Conservation (phyloP, 1,140 invertebrate genomes). For the Ceratina calcarata region DNA sequence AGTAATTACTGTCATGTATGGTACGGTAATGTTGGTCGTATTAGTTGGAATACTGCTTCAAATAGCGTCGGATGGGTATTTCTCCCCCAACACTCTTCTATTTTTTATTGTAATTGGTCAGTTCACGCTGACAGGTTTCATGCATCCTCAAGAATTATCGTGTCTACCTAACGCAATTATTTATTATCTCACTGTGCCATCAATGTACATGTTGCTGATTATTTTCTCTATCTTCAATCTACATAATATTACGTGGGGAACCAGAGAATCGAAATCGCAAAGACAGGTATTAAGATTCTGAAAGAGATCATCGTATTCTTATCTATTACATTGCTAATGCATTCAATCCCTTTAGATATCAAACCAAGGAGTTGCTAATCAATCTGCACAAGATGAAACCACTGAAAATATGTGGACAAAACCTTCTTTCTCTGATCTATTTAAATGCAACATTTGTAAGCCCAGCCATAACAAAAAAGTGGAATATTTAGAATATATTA, state of each 20-base stretch:
- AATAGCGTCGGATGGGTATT: constrained; percentile 88
- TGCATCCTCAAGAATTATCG: constrained; percentile 92
- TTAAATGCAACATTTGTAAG: constrained; percentile 84
- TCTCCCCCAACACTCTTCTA: constrained; percentile 90
- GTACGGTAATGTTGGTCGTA: constrained; percentile 95
- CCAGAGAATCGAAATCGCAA: constrained; percentile 84
- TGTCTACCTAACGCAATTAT: constrained; percentile 90
- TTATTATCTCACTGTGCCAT: constrained; percentile 95
- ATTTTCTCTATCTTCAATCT: constrained; percentile 95
- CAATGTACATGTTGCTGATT: constrained; percentile 95
- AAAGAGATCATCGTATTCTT: constrained; percentile 15
- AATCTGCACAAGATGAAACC: neutral
- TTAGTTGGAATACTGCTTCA: constrained; percentile 92
- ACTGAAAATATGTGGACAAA: constrained; percentile 52
- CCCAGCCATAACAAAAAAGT: constrained; percentile 79
- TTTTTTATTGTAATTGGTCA: constrained; percentile 84
- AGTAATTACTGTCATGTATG: constrained; percentile 89
- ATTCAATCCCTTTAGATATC: neutral
- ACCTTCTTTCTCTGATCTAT: constrained; percentile 83
- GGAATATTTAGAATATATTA: constrained; percentile 81
- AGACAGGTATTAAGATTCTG: constrained; percentile 40
- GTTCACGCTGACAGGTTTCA: constrained; percentile 85
- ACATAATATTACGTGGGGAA: constrained; percentile 95
- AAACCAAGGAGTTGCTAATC: neutral
- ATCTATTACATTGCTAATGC: neutral